Evolutionary conservation across 2,797 vertebrate genomes (phyloP).

Genomic region (Phrynocephalus forsythii): DNA sequence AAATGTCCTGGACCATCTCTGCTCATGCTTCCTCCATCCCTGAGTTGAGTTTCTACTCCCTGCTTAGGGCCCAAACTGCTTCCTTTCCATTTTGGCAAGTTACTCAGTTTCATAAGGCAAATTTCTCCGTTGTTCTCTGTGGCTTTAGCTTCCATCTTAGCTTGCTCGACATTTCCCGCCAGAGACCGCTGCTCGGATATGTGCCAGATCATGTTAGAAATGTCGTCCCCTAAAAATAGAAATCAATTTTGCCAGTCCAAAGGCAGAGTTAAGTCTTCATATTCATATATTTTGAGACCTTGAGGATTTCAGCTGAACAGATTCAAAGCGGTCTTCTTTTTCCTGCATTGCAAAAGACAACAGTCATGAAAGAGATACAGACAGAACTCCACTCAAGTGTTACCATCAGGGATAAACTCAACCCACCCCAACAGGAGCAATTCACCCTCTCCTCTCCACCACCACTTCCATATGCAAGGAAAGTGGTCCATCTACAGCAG

Average conservation of each 20-base stretch:
- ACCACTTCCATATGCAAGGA: no score
- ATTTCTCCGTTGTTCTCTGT: slow-evolving; percentile 64
- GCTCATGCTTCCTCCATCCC: slow-evolving; percentile 74
- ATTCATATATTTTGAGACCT: slow-evolving; percentile 87
- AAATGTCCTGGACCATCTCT: not conserved
- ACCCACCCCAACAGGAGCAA: no score
- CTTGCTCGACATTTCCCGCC: slow-evolving; percentile 59
- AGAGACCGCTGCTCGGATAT: slow-evolving; percentile 64
- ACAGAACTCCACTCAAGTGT: no score
- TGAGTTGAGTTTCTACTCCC: slow-evolving; percentile 80
- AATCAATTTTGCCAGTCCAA: slow-evolving; percentile 71
- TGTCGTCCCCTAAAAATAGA: slow-evolving; percentile 74
- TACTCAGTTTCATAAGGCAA: slow-evolving; percentile 79
- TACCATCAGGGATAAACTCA: no score
- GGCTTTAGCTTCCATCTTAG: slow-evolving; percentile 60
- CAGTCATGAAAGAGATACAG: not conserved
- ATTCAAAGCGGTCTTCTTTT: slow-evolving; percentile 91
- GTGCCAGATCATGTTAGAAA: slow-evolving; percentile 70
- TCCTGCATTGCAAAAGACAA: slow-evolving; percentile 79
- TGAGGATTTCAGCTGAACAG: slow-evolving; percentile 94
- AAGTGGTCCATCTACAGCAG: no score
- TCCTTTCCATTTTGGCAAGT: slow-evolving; percentile 77
- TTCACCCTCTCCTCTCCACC: no score
- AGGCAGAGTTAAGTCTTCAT: slow-evolving; percentile 77
- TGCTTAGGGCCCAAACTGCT: slow-evolving; percentile 69